phyloP scores from a whole-genome alignment of 2,888 invertebrate genomes.

The Saturnia pavonia region DNA sequence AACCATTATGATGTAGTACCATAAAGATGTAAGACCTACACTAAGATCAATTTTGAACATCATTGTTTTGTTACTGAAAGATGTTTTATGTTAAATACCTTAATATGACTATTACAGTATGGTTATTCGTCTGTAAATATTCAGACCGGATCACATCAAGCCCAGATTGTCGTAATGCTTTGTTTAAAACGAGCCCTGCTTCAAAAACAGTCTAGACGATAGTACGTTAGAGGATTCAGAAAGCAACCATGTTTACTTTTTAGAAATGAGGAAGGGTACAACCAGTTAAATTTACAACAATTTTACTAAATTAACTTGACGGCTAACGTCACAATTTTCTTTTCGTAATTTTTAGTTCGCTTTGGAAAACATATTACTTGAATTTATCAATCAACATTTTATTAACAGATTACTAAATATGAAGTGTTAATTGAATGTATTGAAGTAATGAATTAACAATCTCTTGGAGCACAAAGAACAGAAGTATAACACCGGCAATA shows the following conservation, averaged over 20 bases:
- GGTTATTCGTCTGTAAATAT: conserved; percentile 31
- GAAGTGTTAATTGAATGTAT: conserved; percentile 53
- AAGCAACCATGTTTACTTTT: conserved; percentile 37
- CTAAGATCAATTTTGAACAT: background rate
- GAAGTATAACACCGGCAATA: conserved; percentile 41
- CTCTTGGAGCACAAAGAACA: conserved; percentile 57
- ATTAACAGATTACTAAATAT: conserved; percentile 32
- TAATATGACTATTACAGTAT: background rate
- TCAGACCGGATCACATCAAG: conserved; percentile 39
- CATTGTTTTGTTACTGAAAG: background rate
- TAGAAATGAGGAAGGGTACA: conserved; percentile 36
- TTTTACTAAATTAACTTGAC: background rate
- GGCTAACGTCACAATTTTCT: background rate
- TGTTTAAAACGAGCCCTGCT: conserved; percentile 38
- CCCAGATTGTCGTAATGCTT: conserved; percentile 42
- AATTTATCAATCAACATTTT: conserved; percentile 27
- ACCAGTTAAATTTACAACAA: conserved; percentile 5
- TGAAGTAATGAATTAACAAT: conserved; percentile 40
- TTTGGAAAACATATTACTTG: background rate
- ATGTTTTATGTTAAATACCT: background rate
- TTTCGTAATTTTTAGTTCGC: background rate
- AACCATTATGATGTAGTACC: background rate
- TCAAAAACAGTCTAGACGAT: conserved; percentile 57
- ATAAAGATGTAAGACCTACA: background rate
- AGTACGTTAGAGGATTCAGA: conserved; percentile 41